Conservation (phyloP, 2,888 invertebrate genomes). For the Sycophila texana region DNA sequence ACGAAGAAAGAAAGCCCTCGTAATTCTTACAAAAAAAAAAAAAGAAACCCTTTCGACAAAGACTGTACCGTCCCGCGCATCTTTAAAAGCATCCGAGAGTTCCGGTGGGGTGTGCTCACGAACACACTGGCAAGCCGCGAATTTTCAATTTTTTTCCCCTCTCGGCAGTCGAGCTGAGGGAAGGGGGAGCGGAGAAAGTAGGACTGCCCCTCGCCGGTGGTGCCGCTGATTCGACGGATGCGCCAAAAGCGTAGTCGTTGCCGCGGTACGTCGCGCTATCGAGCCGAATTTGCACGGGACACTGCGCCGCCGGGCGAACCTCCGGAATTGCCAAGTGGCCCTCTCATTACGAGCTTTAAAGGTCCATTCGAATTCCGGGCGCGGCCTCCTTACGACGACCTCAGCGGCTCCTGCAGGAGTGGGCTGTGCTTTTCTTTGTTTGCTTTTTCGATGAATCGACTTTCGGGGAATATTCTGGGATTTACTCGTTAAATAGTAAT, state of each 20-base stretch:
- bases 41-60: neutral
- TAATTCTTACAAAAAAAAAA: neutral
- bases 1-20: no score
- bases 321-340: slow-evolving; percentile 47
- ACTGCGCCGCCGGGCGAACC: slow-evolving; percentile 17
- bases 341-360: slow-evolving; percentile 30
- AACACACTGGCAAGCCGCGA: slow-evolving; percentile 3
- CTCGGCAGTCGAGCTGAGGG: slow-evolving; percentile 11
- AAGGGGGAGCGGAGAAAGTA: neutral
- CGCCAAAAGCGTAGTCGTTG: neutral
- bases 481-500: no score
- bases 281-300: slow-evolving; percentile 42
- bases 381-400: neutral
- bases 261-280: slow-evolving; percentile 19
- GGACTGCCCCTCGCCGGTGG: neutral
- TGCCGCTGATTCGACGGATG: slow-evolving; percentile 12
- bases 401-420: neutral
- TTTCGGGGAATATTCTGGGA: no score
- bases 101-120: neutral
- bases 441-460: neutral
- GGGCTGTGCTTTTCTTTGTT: neutral
- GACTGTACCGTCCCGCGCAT: slow-evolving; percentile 20
- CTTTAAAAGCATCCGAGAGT: slow-evolving; percentile 17
- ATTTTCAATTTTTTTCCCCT: slow-evolving; percentile 32
- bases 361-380: slow-evolving; percentile 15